These are phyloP conservation scores for Leuctra nigra DNA, from an alignment of 2,888 invertebrate genomes.

Conservation along the genomic window DNA sequence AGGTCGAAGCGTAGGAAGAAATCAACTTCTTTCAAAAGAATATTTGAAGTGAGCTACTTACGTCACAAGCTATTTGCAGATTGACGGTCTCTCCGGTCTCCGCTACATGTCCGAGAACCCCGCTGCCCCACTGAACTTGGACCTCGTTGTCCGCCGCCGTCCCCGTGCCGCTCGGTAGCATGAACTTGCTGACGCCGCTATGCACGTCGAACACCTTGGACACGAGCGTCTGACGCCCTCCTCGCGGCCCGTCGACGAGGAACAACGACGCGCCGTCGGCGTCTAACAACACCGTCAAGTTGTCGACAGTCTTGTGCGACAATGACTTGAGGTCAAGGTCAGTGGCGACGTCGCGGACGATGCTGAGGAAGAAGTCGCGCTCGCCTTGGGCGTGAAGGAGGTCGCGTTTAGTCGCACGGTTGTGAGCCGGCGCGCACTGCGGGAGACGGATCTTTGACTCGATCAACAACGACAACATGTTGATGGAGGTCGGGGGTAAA, in stretches of 20 bases:
- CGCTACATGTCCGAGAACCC: slow-evolving; percentile 46
- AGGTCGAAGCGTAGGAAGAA: no score
- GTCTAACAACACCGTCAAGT: slow-evolving; percentile 43
- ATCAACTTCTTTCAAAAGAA: no score
- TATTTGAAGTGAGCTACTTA: slow-evolving; percentile 36
- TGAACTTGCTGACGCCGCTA: slow-evolving; percentile 40
- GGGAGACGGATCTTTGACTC: slow-evolving; percentile 45
- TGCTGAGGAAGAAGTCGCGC: slow-evolving; percentile 45
- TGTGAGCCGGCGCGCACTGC: slow-evolving; percentile 42
- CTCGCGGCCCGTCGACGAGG: slow-evolving; percentile 42
- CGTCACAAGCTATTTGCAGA: slow-evolving; percentile 42
- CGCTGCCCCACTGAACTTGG: slow-evolving; percentile 45
- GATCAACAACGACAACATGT: slow-evolving; percentile 45
- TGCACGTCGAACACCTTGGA: slow-evolving; percentile 45
- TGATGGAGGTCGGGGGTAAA: slow-evolving; percentile 45
- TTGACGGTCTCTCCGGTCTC: slow-evolving; percentile 45
- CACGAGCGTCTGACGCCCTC: slow-evolving; percentile 41
- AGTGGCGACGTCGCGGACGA: slow-evolving; percentile 47
- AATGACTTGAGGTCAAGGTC: slow-evolving; percentile 45
- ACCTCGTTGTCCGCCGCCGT: slow-evolving; percentile 40
- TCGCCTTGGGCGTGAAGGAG: slow-evolving; percentile 39
- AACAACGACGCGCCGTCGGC: slow-evolving; percentile 45
- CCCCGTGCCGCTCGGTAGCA: slow-evolving; percentile 38
- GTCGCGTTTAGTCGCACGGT: slow-evolving; percentile 41
- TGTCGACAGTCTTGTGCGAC: slow-evolving; percentile 44